Evolutionary conservation across 64 coral and sea anemone genomes (phyloP), one percentile per base, ranked within the genome.

Genomic region (Hydrozoanthus tunicans): DNA sequence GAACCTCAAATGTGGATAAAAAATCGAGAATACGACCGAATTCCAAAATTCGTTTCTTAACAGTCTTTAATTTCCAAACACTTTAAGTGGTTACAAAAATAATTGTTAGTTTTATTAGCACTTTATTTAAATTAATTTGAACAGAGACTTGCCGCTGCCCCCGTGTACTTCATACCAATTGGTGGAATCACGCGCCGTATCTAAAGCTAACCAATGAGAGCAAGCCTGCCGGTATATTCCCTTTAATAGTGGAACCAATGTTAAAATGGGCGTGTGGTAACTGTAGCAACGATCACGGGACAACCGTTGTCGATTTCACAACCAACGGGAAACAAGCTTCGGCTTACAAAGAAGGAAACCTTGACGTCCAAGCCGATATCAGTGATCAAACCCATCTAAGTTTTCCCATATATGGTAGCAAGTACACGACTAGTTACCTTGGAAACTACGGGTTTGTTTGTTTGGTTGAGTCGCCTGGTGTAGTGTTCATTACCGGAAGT

Each of bases 351-450:
- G 61, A 62, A 9, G 80, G 81, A 24, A 55, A 83, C 3, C 69
- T 81, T 62, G 73, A 80, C 6, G 69, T 94, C 9, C 73, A 86
- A 1, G 24, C 4, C 5, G 93, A 94, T 57, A 91, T 94, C 6
- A 64, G 84, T 80, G 56, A 94, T 59, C 52, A 86, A 17, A 81
- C 93, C 26, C 93, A 91, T 58, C 86, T 94, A 17, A 86, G 68
- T 14, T 94, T 94, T 71, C 93, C 93, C 3, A 83, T 94, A 10
- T 91, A 91, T 56, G 93, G 93, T 7, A 91, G 79, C 71, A 43
- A 62, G 9, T 91, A 86, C 76, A 78, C 81, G 17, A 79, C 66
- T 24, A 86, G 65, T 2, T 94, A 86, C 73, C 82, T 94, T 70
- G 93, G 59, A 5, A 65, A 59, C 7, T 79, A 94, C n/a, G 81